A percentile compares a stretch with the other conserved stretches of the same genome.
These are phyloP conservation scores for Sussaba pulchella DNA, from an alignment of 2,888 invertebrate species.

Conservation along the genomic window DNA sequence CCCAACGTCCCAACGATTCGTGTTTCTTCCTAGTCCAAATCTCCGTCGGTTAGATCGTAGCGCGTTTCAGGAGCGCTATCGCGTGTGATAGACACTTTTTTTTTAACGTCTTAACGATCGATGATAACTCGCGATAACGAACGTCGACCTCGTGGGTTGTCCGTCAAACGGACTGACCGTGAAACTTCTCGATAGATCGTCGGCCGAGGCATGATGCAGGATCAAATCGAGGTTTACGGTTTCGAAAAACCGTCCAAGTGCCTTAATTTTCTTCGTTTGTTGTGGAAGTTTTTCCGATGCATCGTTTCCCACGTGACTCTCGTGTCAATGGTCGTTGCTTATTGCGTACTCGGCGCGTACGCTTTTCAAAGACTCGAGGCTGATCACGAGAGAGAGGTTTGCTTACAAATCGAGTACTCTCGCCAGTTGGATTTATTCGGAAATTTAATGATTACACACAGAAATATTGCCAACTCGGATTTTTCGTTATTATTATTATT, in stretches of 20 bases:
- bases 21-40: conserved; percentile 7
- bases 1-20: conserved; percentile 14
- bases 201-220: conserved; percentile 21
- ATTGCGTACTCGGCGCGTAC: conserved; percentile 95
- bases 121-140: background rate
- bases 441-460: background rate
- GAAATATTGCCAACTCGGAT: too few relatives aligned
- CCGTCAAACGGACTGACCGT: too few relatives aligned
- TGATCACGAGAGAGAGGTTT: conserved; percentile 90
- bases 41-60: background rate
- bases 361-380: conserved; percentile 92
- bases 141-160: background rate
- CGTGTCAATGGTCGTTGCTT: conserved; percentile 94
- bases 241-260: conserved; percentile 78
- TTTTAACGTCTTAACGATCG: background rate
- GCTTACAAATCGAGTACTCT: conserved; percentile 18
- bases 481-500: background rate
- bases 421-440: too few relatives aligned
- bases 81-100: background rate
- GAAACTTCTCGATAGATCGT: background rate
- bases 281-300: conserved; percentile 85
- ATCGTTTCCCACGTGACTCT: conserved; percentile 95
- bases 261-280: conserved; percentile 75
- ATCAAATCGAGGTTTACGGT: conserved; percentile 68
- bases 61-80: background rate